Evolutionary conservation across 1,140 invertebrate species (phyloP).

Genomic region (Pinna nobilis): DNA sequence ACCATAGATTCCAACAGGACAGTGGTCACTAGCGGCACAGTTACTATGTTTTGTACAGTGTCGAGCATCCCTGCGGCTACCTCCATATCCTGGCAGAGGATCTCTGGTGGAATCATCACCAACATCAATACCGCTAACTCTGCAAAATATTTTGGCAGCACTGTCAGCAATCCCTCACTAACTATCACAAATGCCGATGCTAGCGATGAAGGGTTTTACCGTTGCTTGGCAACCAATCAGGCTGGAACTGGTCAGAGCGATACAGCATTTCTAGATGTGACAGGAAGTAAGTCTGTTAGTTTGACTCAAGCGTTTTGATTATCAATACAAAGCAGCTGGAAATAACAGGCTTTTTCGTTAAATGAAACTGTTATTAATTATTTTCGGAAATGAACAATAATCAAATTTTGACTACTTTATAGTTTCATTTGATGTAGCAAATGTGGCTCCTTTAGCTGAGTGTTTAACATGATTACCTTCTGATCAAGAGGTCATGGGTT

Average conservation of each 20-base stretch:
- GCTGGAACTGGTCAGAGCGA: constrained; percentile 33
- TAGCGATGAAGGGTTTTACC: constrained; percentile 31
- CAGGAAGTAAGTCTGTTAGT: constrained; percentile 30
- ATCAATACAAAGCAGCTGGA: neutral
- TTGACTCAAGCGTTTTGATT: neutral
- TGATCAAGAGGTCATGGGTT: too few relatives aligned
- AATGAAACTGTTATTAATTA: neutral
- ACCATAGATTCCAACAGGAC: neutral
- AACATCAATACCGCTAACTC: neutral
- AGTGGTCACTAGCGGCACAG: neutral
- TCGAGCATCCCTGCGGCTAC: constrained; percentile 13
- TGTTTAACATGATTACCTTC: too few relatives aligned
- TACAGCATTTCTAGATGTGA: constrained; percentile 21
- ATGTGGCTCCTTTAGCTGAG: too few relatives aligned
- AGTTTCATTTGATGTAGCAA: neutral
- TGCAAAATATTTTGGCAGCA: constrained; percentile 27
- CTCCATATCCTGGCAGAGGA: neutral
- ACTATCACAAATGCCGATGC: constrained; percentile 20
- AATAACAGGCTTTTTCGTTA: neutral
- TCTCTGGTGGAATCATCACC: neutral
- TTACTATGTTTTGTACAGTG: constrained; percentile 22
- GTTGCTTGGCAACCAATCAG: constrained; percentile 35
- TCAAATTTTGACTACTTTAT: neutral
- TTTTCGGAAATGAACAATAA: too few relatives aligned
- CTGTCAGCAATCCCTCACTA: constrained; percentile 13